A percentile compares a stretch with the other conserved stretches of the same genome.
These are phyloP conservation scores for Syngnathus acus DNA, from an alignment of 2,797 vertebrate genomes.

Conservation along the genomic window DNA sequence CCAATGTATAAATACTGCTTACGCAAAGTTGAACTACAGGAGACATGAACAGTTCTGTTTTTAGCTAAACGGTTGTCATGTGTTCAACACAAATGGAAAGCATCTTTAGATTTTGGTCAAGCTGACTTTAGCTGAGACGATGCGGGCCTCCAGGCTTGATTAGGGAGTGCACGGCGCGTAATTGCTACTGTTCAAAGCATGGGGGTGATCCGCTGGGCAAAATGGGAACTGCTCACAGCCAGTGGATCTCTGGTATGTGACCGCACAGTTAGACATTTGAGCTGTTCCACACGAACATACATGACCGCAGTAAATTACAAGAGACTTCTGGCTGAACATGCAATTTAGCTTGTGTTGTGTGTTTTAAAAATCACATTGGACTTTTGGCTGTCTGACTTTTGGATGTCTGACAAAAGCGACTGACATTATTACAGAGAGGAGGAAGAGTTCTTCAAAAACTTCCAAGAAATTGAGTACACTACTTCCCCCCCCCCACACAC, in stretches of 20 bases:
- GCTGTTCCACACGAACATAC: constrained; percentile 24
- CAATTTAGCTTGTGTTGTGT: constrained; percentile 19
- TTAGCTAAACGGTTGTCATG: background rate
- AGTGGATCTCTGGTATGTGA: constrained; percentile 57
- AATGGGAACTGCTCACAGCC: constrained; percentile 40
- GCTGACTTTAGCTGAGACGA: background rate
- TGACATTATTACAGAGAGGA: constrained; percentile 7
- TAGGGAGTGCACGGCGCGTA: constrained; percentile 44
- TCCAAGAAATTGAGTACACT: background rate
- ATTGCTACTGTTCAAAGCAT: constrained; percentile 33
- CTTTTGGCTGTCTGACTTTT: constrained; percentile 2
- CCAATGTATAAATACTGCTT: background rate
- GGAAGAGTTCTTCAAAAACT: background rate
- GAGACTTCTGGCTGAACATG: constrained; percentile 16
- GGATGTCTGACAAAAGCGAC: constrained; percentile 4
- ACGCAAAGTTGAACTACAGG: background rate
- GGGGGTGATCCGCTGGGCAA: constrained; percentile 17
- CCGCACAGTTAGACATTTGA: constrained; percentile 35
- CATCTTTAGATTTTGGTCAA: constrained; percentile 2
- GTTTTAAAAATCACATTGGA: constrained; percentile 24
- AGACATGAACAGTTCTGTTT: background rate
- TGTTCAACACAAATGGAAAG: background rate
- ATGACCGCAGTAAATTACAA: constrained; percentile 27
- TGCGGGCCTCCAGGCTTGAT: constrained; percentile 36
- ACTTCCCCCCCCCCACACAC: background rate